Evolutionary conservation across 64 coral and sea anemone genomes (phyloP).

Genomic region (Dendrophyllia cribrosa): DNA sequence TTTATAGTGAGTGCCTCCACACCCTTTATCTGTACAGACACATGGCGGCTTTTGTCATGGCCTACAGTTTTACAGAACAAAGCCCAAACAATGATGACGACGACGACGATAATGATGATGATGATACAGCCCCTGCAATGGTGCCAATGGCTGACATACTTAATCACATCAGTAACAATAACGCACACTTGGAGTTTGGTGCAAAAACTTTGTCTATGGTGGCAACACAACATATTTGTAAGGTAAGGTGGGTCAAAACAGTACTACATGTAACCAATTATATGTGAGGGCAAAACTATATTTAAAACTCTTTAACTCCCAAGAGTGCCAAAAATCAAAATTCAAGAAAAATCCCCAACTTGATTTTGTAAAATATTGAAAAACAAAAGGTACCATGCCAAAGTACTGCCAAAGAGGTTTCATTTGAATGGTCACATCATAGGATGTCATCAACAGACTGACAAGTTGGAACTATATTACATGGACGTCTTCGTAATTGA

Average conservation of each 20-base stretch:
- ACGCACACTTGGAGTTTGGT: slow-evolving; percentile 97
- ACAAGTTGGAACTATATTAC: too few relatives aligned
- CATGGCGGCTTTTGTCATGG: slow-evolving; percentile 97
- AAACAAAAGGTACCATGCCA: too few relatives aligned
- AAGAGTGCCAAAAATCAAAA: too few relatives aligned
- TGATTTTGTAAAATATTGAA: too few relatives aligned
- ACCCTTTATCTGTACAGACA: slow-evolving; percentile 84
- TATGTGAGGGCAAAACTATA: too few relatives aligned
- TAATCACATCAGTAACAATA: slow-evolving; percentile 93
- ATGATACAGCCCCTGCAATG: slow-evolving; percentile 71
- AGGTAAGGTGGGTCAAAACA: slow-evolving; percentile 37
- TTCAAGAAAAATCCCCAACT: too few relatives aligned
- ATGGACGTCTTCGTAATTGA: too few relatives aligned
- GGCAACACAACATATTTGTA: slow-evolving; percentile 68
- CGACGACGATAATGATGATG: slow-evolving; percentile 17
- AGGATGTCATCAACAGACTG: too few relatives aligned
- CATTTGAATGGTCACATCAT: too few relatives aligned
- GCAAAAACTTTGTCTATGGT: slow-evolving; percentile 85
- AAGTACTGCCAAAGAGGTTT: too few relatives aligned
- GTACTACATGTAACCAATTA: too few relatives aligned
- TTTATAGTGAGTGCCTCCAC: slow-evolving; percentile 65
- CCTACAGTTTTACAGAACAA: slow-evolving; percentile 96
- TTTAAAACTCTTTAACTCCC: too few relatives aligned
- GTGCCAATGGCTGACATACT: slow-evolving; percentile 99
- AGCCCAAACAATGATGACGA: neutral